Percentiles rank a stretch among this genome's conserved stretches.
Evolutionary conservation across 2,888 invertebrate species (phyloP).

Genomic region (Sialis fuliginosa): DNA sequence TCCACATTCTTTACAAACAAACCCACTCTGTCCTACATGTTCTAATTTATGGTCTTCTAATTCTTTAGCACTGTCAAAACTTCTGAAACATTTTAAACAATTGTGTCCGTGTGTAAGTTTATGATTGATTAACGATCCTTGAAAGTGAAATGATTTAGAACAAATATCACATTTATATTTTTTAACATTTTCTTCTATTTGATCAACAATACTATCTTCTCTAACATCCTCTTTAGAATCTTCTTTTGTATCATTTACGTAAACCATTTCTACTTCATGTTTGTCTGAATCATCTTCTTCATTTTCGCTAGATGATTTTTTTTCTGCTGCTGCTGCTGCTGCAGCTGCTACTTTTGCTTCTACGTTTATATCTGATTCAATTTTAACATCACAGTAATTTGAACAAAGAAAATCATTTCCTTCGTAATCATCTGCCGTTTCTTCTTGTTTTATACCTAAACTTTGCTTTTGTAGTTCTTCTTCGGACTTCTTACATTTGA

Average conservation of each 20-base stretch:
- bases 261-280: neutral
- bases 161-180: slow-evolving; percentile 2
- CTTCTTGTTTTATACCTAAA: too few relatives aligned
- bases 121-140: slow-evolving; percentile 1
- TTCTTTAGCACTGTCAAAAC: neutral
- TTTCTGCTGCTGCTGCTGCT: neutral
- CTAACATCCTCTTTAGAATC: neutral
- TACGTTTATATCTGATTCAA: too few relatives aligned
- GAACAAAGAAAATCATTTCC: neutral
- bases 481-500: neutral
- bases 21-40: slow-evolving; percentile 13
- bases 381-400: neutral
- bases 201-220: neutral
- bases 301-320: too few relatives aligned
- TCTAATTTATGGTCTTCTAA: slow-evolving; percentile 5
- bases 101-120: neutral
- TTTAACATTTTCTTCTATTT: neutral
- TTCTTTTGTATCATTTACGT: neutral
- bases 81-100: slow-evolving; percentile 1
- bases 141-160: slow-evolving; percentile 1
- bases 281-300: neutral
- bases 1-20: slow-evolving; percentile 12
- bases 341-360: too few relatives aligned
- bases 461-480: neutral
- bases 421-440: too few relatives aligned